These are phyloP conservation scores for Seira sanloemensis DNA, from an alignment of 2,888 invertebrate species.

Conservation along the genomic window DNA sequence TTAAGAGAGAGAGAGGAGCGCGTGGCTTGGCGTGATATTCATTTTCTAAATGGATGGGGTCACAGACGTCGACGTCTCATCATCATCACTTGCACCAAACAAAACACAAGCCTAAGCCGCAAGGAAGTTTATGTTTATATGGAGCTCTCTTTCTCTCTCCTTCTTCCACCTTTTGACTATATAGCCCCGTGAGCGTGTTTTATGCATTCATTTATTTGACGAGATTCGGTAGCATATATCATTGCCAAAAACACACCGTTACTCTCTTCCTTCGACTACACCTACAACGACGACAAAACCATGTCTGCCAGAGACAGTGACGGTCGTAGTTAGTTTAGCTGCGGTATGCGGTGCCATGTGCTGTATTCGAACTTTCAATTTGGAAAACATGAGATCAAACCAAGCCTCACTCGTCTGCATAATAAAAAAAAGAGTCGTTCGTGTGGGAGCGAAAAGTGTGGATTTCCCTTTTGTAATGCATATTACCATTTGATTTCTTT, in stretches of 20 bases:
- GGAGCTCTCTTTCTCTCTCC: too few relatives aligned
- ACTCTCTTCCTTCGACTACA: slow-evolving; percentile 11
- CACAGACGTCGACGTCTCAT: slow-evolving; percentile 53
- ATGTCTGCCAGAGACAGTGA: slow-evolving; percentile 9
- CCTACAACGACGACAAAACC: not conserved
- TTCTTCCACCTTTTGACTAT: too few relatives aligned
- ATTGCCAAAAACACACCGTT: slow-evolving; percentile 51
- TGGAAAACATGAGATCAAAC: slow-evolving; percentile 10
- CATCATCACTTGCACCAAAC: slow-evolving; percentile 37
- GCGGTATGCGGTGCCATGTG: not conserved
- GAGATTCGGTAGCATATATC: slow-evolving; percentile 41
- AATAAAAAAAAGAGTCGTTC: not conserved
- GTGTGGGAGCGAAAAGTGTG: slow-evolving; percentile 26
- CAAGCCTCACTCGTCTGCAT: not conserved
- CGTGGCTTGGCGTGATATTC: slow-evolving; percentile 66
- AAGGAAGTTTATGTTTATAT: too few relatives aligned
- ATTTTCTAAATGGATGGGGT: slow-evolving; percentile 66
- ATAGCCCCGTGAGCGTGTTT: slow-evolving; percentile 27
- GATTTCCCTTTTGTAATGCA: slow-evolving; percentile 8
- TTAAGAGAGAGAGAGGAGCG: slow-evolving; percentile 38
- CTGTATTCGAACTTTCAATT: not conserved
- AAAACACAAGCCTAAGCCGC: not conserved
- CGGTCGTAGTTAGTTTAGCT: slow-evolving; percentile 7
- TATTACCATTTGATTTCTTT: slow-evolving; percentile 17
- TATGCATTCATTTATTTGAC: slow-evolving; percentile 19